Conservation (phyloP, 2,888 invertebrate genomes). For the Eristalis arbustorum region DNA sequence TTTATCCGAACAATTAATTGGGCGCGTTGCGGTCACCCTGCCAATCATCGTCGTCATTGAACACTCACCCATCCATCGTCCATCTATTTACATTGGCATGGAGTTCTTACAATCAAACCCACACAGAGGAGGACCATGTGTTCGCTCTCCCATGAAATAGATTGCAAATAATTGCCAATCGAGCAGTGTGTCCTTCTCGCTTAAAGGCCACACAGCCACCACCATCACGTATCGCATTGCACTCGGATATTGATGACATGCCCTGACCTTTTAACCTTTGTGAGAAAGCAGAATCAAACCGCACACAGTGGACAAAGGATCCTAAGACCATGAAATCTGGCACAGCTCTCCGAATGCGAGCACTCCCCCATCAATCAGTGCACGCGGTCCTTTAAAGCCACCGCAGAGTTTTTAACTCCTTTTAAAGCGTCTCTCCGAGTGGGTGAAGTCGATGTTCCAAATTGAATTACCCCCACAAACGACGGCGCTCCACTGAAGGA, state of each 20-base stretch:
- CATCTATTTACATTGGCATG: background rate
- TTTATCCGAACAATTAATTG: background rate
- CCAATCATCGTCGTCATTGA: background rate
- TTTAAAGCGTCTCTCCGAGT: background rate
- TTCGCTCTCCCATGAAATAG: constrained; percentile 19
- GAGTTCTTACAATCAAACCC: background rate
- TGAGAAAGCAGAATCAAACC: background rate
- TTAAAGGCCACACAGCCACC: constrained; percentile 18
- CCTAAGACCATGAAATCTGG: background rate
- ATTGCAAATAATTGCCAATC: constrained; percentile 40
- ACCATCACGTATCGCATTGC: constrained; percentile 25
- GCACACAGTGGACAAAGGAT: background rate
- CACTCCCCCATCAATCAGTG: background rate
- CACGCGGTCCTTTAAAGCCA: background rate
- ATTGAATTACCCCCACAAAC: background rate
- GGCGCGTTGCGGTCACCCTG: background rate
- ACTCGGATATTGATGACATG: constrained; percentile 30
- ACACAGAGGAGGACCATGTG: constrained; percentile 13
- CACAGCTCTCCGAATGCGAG: background rate
- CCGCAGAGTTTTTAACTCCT: background rate
- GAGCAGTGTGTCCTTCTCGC: constrained; percentile 17
- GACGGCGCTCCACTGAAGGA: background rate
- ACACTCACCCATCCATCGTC: background rate
- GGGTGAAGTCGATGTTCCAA: background rate
- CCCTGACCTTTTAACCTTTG: constrained; percentile 19